phyloP scores from a whole-genome alignment of 2,888 invertebrate species.

The Plemyria rubiginata region DNA sequence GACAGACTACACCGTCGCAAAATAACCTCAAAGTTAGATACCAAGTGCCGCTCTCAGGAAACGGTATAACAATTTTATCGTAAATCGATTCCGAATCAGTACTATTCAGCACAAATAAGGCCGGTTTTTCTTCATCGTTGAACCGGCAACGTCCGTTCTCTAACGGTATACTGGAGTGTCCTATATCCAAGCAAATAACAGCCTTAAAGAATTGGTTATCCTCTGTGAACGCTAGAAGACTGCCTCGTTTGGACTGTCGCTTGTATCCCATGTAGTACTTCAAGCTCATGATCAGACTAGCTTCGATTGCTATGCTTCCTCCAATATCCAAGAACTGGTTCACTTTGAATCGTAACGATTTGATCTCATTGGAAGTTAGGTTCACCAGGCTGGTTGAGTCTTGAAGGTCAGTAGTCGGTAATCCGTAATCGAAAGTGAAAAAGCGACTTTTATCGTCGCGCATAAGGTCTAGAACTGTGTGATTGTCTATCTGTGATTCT shows the following conservation, averaged over 20 bases:
- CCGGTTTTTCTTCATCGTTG: constrained; percentile 78
- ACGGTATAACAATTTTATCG: constrained; percentile 89
- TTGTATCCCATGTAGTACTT: constrained; percentile 80
- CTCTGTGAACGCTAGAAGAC: constrained; percentile 70
- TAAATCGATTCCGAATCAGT: constrained; percentile 86
- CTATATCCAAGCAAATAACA: constrained; percentile 86
- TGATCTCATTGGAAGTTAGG: constrained; percentile 86
- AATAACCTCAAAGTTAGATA: constrained; percentile 90
- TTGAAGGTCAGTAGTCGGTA: constrained; percentile 86
- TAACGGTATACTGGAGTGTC: constrained; percentile 85
- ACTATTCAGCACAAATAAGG: constrained; percentile 87
- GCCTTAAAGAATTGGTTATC: constrained; percentile 81
- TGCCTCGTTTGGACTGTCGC: constrained; percentile 56
- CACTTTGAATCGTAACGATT: constrained; percentile 88
- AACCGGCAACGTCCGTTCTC: constrained; percentile 86
- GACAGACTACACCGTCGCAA: constrained; percentile 84
- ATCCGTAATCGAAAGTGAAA: constrained; percentile 90
- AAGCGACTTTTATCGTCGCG: constrained; percentile 88
- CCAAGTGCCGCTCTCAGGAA: constrained; percentile 93
- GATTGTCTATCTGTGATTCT: constrained; percentile 57
- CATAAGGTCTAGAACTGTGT: constrained; percentile 69
- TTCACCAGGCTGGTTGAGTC: constrained; percentile 88
- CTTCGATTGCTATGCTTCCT: constrained; percentile 90
- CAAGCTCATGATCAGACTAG: constrained; percentile 87
- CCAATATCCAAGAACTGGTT: constrained; percentile 90